Conservation (phyloP, 2,797 vertebrate genomes). For the Tympanoctomys barrerae region DNA sequence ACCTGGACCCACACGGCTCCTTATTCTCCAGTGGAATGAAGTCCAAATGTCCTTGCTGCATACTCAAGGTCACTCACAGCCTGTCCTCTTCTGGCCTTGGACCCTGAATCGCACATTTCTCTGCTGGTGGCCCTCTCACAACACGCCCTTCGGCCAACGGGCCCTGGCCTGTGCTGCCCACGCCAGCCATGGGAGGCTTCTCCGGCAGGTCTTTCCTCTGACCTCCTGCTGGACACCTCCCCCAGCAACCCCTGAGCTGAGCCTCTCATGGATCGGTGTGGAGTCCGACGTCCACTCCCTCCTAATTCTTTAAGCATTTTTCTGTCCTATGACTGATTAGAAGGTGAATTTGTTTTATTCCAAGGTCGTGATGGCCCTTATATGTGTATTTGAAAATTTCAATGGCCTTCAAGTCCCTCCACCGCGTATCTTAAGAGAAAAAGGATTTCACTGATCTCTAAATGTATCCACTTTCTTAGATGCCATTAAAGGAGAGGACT, state of each 20-base stretch:
- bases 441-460: background rate
- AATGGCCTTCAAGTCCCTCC: background rate
- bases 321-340: background rate
- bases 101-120: background rate
- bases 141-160: background rate
- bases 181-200: accelerated
- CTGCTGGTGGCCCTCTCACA: background rate
- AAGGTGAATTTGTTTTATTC: background rate
- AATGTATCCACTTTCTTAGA: background rate
- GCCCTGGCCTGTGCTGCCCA: background rate
- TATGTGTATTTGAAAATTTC: background rate
- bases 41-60: no score
- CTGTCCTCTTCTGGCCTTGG: background rate
- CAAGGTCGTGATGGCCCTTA: background rate
- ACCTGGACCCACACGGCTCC: no score
- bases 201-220: background rate
- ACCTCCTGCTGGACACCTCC: background rate
- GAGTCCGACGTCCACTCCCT: background rate
- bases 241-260: accelerated
- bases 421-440: background rate
- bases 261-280: accelerated
- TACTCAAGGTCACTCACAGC: background rate
- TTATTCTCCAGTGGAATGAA: background rate
- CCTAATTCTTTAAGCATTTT: background rate
- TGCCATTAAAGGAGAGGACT: background rate